Percentiles rank a stretch among this genome's conserved stretches.
Conservation (phyloP, 2,888 invertebrate species). For the Phaedon cochleariae region DNA sequence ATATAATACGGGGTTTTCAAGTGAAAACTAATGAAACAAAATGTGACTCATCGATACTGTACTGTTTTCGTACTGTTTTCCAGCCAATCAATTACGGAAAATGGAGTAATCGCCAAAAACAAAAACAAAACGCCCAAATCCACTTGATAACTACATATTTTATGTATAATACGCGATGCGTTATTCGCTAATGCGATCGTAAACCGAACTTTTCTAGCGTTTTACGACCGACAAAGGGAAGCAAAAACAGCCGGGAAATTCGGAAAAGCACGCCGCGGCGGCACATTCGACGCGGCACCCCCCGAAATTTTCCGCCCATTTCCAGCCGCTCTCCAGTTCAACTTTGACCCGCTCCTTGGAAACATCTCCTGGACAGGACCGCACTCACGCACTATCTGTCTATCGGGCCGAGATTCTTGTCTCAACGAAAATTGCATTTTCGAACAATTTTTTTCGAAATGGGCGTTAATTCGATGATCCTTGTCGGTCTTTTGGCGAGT, state of each 20-base stretch:
- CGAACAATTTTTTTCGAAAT: slow-evolving; percentile 23
- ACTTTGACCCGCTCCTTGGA: slow-evolving; percentile 47
- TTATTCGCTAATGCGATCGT: background rate
- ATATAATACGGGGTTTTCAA: no score
- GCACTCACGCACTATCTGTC: slow-evolving; percentile 15
- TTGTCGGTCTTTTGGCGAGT: slow-evolving; percentile 34
- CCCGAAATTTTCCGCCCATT: background rate
- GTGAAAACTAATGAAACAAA: no score
- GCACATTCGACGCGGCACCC: background rate
- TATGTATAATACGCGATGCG: no score
- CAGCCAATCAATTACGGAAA: no score
- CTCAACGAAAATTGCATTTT: slow-evolving; percentile 12
- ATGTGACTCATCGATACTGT: no score
- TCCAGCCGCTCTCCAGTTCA: slow-evolving; percentile 44
- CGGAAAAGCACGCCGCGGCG: slow-evolving; percentile 5
- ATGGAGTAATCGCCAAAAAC: no score
- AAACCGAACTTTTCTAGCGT: background rate
- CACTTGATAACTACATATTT: no score
- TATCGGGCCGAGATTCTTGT: background rate
- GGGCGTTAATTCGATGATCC: slow-evolving; percentile 34
- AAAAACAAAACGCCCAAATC: no score
- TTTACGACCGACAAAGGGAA: background rate
- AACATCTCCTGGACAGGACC: slow-evolving; percentile 38
- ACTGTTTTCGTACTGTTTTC: no score
- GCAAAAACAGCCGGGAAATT: slow-evolving; percentile 10